Base-by-base conservation (phyloP, 1,140 invertebrate genomes). In the Anastatus disparis region DNA sequence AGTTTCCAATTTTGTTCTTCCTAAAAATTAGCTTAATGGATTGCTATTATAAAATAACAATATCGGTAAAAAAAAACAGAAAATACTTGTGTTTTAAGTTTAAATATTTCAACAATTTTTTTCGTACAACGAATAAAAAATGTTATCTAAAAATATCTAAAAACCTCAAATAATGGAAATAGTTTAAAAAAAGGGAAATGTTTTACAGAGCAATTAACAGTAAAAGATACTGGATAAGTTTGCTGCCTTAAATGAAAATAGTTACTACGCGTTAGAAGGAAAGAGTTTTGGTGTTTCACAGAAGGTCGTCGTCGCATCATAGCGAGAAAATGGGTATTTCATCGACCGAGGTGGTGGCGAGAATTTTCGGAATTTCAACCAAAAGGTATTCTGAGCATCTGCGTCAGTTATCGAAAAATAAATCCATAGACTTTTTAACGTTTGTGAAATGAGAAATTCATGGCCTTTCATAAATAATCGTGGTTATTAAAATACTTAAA, bases 311-410 rank as follows among this genome's bases (percentile, higher is more conserved):
- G n/a, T n/a, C 6, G 48, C 17, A 10, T 10, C 44, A 44, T 63
- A 29, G 44, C 26, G 35, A 63, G 58, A 61, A 44, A 44, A 35
- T 35, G 61, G 61, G 61, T 50, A 63, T 63, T 63, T 63, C 61
- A 63, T 63, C 61, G 44, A 61, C 40, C 26, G 44, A 50, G 42
- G 42, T 35, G 61, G 61, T 29, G 61, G 50, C n/a, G n/a, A 44
- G 31, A 63, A 63, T 63, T 63, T 63, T 63, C 61, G 61, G 61
- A 63, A 63, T 63, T 50, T 50, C 61, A 44, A 50, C 27, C 61
- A 24, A 29, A 48, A 63, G 42, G 61, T 35, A 63, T 50, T 29
- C 44, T 1, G 61, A 22, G 61, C 44, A 63, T 63, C 20, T 35
- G 42, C 44, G 61, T 27, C 44, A 44, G 27, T 50, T 63, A 63